Evolutionary conservation across 2,797 vertebrate species (phyloP).

Genomic region (Clarias laeviceps): DNA sequence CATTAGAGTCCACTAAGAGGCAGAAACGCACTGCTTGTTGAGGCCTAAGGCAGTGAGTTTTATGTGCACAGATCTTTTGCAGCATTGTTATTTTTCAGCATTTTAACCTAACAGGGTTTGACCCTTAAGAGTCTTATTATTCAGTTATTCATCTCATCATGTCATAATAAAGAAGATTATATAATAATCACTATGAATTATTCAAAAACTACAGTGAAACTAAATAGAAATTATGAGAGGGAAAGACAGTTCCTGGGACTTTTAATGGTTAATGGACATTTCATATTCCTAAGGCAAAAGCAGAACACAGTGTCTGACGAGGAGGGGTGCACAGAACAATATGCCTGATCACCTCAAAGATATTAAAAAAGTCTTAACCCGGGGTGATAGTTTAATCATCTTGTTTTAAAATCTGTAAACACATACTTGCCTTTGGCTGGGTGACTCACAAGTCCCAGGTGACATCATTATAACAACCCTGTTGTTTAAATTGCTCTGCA

Average conservation of each 20-base stretch:
- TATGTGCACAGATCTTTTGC: conserved; percentile 12
- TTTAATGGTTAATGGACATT: background rate
- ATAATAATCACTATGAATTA: background rate
- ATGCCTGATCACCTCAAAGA: too few relatives aligned
- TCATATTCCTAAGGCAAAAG: conserved; percentile 17
- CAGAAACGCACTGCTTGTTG: conserved; percentile 54
- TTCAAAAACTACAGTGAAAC: background rate
- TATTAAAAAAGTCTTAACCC: background rate
- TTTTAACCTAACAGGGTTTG: background rate
- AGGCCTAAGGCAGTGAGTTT: background rate
- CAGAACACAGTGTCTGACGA: conserved; percentile 2
- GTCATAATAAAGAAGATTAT: background rate
- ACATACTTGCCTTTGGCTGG: background rate
- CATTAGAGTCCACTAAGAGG: conserved; percentile 54
- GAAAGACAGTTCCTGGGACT: background rate
- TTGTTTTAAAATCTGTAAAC: conserved; percentile 22
- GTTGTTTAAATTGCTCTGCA: background rate
- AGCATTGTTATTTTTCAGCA: conserved; percentile 9
- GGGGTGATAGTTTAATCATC: background rate
- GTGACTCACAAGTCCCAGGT: conserved; percentile 17
- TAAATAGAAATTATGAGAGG: background rate
- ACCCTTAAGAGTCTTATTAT: background rate
- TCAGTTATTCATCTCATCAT: background rate
- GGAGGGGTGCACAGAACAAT: background rate
- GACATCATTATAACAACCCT: conserved; percentile 16